Evolutionary conservation across 2,888 invertebrate genomes (phyloP), one percentile per base, ranked within the genome.

Genomic region (Loripinus fragilis): DNA sequence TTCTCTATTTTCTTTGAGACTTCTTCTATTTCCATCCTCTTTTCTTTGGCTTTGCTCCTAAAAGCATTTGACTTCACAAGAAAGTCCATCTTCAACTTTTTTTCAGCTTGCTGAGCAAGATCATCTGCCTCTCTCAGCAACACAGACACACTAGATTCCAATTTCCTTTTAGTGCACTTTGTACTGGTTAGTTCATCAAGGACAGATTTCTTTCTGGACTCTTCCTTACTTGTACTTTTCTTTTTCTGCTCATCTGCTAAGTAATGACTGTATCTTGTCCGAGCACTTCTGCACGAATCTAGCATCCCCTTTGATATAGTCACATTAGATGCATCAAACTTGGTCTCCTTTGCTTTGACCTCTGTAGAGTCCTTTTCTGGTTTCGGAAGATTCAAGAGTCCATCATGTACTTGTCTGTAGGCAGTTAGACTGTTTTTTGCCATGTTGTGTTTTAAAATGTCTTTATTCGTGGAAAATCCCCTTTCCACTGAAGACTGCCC

Each of bases 401-500:
- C 76, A 76, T 76, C 76, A 76, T 76, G 55, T 33, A 72, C 76
- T 33, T 52, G 38, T 48, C 76, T 76, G 60, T 76, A 76, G 10
- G 71, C 41, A 28, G 25, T 71, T 23, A 76, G 45, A 17, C n/a
- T 76, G 41, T 33, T 23, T 41, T 76, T 76, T 48, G 68, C 68
- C 68, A 72, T 67, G 52, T 72, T 76, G 28, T 67, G 35, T 33
- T 65, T 38, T 20, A 76, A 41, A 30, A 76, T 50, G 71, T 69
- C 74, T 50, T 78, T 78, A 42, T 78, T 74, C 67, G 50, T 67
- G 10, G 79, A 79, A 68, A 76, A 79, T 0, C 75, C 75, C 35
- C 72, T 30, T 50, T 79, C 75, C 25, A 80, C 76, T 33, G 80
- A 45, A 48, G 76, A 73, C 64, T 76, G 80, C 20, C 80, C 76